A percentile compares a stretch with the other conserved stretches of the same genome.
phyloP scores from a whole-genome alignment of 2,797 vertebrate species.

The Lithobates sylvaticus region DNA sequence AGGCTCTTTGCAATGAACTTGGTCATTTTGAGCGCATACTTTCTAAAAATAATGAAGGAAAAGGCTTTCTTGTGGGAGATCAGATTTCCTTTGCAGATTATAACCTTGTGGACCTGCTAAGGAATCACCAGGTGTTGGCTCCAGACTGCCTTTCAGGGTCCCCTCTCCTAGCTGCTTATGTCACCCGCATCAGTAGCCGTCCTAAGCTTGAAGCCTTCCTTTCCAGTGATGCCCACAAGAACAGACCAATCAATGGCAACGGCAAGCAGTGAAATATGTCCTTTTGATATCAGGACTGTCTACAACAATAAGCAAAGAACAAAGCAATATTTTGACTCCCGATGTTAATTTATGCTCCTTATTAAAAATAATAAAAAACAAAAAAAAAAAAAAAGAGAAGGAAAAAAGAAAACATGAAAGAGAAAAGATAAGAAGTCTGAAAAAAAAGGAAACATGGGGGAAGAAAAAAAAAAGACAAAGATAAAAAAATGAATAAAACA shows the following conservation, averaged over 20 bases:
- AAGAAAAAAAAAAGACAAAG: no score
- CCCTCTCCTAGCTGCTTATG: constrained; percentile 73
- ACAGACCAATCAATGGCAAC: constrained; percentile 78
- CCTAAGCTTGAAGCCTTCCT: constrained; percentile 76
- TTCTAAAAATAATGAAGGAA: constrained; percentile 70
- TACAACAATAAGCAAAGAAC: constrained; percentile 25
- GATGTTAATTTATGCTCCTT: no score
- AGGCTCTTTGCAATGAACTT: constrained; percentile 71
- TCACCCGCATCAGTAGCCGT: constrained; percentile 67
- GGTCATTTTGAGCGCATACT: constrained; percentile 75
- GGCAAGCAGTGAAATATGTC: constrained; percentile 75
- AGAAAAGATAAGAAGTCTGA: no score
- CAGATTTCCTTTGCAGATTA: constrained; percentile 81
- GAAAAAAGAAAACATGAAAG: no score
- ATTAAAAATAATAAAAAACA: no score
- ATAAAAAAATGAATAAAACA: no score
- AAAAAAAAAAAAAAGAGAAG: no score
- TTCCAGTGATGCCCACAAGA: constrained; percentile 72
- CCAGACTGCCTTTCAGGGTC: constrained; percentile 72
- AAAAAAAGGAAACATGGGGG: no score
- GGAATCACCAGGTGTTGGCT: constrained; percentile 72
- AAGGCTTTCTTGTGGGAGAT: constrained; percentile 74
- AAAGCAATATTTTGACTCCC: no score
- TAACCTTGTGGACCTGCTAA: constrained; percentile 77
- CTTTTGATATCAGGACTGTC: no score